phyloP scores from a whole-genome alignment of 2,888 invertebrate genomes.

The Melitaea athalia region DNA sequence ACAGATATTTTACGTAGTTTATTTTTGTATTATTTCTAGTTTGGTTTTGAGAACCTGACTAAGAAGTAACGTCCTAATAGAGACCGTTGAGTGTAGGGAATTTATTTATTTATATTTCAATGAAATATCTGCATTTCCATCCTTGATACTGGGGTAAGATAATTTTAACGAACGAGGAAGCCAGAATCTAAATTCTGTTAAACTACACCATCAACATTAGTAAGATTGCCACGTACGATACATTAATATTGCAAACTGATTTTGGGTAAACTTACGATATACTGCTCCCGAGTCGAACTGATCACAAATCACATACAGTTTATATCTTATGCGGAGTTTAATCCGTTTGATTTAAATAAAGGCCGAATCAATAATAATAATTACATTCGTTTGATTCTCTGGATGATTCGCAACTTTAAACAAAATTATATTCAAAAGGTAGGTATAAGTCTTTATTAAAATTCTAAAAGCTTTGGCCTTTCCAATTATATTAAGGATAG shows the following conservation, averaged over 20 bases:
- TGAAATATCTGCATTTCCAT: background rate
- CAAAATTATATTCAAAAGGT: slow-evolving; percentile 28
- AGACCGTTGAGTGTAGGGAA: too few species aligned
- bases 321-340: slow-evolving; percentile 26
- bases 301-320: slow-evolving; percentile 48
- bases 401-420: slow-evolving; percentile 5
- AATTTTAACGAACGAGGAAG: slow-evolving; percentile 19
- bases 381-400: slow-evolving; percentile 6
- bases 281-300: slow-evolving; percentile 63
- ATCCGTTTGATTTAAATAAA: slow-evolving; percentile 18
- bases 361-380: slow-evolving; percentile 17
- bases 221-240: slow-evolving; percentile 70
- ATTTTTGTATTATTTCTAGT: too few species aligned
- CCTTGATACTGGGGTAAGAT: slow-evolving; percentile 3
- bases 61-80: too few species aligned
- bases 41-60: too few species aligned
- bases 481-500: slow-evolving; percentile 51
- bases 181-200: slow-evolving; percentile 19
- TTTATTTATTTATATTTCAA: too few species aligned
- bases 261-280: slow-evolving; percentile 72
- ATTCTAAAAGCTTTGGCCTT: slow-evolving; percentile 36
- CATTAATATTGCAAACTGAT: slow-evolving; percentile 76
- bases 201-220: slow-evolving; percentile 56
- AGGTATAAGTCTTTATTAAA: slow-evolving; percentile 27
- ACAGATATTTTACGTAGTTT: too few species aligned